Evolutionary conservation across 1,140 invertebrate species (phyloP).

Genomic region (Apis dorsata): DNA sequence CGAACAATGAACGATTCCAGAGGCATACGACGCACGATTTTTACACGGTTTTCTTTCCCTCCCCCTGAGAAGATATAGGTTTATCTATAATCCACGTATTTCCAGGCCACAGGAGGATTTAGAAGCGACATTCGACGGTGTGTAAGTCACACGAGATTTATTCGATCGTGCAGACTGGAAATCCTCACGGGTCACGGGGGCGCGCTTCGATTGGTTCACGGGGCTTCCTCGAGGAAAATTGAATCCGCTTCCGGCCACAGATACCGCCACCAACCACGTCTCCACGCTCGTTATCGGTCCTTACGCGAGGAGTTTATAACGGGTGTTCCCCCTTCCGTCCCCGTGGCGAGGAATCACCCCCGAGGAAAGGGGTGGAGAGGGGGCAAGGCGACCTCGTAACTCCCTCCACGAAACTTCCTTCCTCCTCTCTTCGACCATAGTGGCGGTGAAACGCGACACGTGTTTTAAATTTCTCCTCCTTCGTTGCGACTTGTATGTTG

Average conservation of each 20-base stretch:
- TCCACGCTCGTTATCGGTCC: conserved; percentile 24
- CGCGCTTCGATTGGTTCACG: conserved; percentile 13
- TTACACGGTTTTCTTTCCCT: too few species aligned
- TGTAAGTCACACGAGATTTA: conserved; percentile 13
- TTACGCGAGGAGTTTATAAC: background rate
- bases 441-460: background rate
- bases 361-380: background rate
- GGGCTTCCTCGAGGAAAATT: conserved; percentile 3
- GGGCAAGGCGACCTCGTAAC: background rate
- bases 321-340: conserved; percentile 7
- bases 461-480: background rate
- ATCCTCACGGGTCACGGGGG: background rate
- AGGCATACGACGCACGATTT: too few species aligned
- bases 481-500: background rate
- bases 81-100: background rate
- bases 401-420: background rate
- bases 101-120: background rate
- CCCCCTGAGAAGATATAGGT: background rate
- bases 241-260: conserved; percentile 13
- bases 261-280: background rate
- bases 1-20: too few species aligned
- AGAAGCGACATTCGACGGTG: too few species aligned
- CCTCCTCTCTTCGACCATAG: background rate
- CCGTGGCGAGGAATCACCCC: background rate
- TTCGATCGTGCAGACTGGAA: background rate